A percentile compares a stretch with the other conserved stretches of the same genome.
phyloP scores from a whole-genome alignment of 2,113 vertebrate species.

The Australoheros scitulus region DNA sequence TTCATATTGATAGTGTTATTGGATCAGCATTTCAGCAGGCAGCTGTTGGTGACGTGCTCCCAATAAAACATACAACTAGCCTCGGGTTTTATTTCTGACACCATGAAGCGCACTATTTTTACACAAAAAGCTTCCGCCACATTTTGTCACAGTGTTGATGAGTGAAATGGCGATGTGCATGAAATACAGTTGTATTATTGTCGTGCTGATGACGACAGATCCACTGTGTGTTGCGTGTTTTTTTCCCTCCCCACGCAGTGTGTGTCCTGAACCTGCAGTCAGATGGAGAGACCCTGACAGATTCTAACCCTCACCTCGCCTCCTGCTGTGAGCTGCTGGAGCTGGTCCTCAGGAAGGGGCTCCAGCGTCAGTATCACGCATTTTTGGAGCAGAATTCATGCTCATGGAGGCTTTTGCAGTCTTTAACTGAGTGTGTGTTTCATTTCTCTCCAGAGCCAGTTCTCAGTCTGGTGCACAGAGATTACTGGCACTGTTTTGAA shows the following conservation, averaged over 20 bases:
- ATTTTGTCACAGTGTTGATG: not conserved
- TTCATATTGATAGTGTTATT: not conserved
- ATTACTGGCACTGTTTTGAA: conserved; percentile 88
- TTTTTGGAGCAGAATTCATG: not conserved
- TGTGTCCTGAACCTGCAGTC: conserved; percentile 82
- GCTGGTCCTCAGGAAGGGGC: conserved; percentile 85
- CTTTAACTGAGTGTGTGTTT: not conserved
- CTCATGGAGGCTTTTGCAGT: not conserved
- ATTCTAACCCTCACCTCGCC: conserved; percentile 79
- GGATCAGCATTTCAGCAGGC: too few relatives aligned
- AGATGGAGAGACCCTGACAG: conserved; percentile 67
- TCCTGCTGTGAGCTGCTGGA: conserved; percentile 87
- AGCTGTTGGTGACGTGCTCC: not conserved
- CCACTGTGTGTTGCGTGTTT: not conserved
- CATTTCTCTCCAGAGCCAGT: conserved; percentile 77
- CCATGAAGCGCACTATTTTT: not conserved
- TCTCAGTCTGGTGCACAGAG: conserved; percentile 81
- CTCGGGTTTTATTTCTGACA: not conserved
- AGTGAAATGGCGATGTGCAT: not conserved
- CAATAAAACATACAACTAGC: not conserved
- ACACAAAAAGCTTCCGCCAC: not conserved
- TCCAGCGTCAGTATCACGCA: conserved; percentile 80
- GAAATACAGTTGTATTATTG: not conserved
- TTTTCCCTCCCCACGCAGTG: conserved; percentile 47
- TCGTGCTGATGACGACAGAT: not conserved